These are phyloP conservation scores for Cynoglossus semilaevis DNA, from an alignment of 2,113 vertebrate species.

Conservation along the genomic window DNA sequence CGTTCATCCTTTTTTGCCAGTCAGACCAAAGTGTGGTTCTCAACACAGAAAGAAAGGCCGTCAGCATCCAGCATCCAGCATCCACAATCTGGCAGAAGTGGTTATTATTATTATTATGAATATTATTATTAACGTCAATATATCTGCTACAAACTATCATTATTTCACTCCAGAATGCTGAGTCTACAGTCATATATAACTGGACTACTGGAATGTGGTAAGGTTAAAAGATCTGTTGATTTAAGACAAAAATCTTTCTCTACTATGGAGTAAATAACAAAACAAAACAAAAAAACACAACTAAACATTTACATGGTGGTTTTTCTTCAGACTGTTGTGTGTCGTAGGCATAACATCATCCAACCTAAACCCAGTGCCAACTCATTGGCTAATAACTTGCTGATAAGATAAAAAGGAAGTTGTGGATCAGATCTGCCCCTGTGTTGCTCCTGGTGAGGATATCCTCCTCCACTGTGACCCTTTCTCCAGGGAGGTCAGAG, in stretches of 20 bases:
- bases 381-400: constrained; percentile 2
- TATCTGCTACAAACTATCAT: background rate
- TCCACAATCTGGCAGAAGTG: constrained; percentile 12
- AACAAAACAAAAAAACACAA: too few species aligned
- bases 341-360: background rate
- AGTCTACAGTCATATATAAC: background rate
- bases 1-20: constrained; percentile 29
- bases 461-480: constrained; percentile 2
- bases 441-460: background rate
- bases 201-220: background rate
- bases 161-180: background rate
- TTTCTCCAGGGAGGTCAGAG: constrained; percentile 22
- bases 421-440: background rate
- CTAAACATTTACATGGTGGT: too few species aligned
- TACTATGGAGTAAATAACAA: too few species aligned
- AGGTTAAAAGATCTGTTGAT: too few species aligned
- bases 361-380: background rate
- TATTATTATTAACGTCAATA: background rate
- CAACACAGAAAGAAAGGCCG: constrained; percentile 1
- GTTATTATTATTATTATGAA: background rate
- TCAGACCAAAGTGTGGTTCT: constrained; percentile 16
- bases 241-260: too few species aligned
- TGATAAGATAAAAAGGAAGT: constrained; percentile 5
- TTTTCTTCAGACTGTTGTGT: background rate
- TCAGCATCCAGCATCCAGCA: constrained; percentile 25